Evolutionary conservation across 2,113 vertebrate species (phyloP).

Genomic region (Tychaedon coryphoeus): DNA sequence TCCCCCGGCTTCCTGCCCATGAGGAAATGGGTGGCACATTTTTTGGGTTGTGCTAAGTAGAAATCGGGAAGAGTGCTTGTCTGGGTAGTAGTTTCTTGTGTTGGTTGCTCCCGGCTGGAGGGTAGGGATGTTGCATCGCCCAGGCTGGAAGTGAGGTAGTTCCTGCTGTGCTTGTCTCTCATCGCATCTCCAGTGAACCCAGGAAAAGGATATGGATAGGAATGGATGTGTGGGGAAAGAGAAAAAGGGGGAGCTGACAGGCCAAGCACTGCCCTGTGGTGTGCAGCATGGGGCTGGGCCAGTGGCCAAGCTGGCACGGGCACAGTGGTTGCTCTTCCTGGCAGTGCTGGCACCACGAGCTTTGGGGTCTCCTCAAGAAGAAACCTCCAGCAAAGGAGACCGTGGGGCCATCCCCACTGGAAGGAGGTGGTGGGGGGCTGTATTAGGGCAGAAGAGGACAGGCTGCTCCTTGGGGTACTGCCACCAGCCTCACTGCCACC

Average conservation of each 20-base stretch:
- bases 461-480: background rate
- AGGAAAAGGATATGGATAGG: background rate
- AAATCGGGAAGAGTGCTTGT: background rate
- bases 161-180: background rate
- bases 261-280: background rate
- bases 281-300: background rate
- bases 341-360: too few species aligned
- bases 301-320: background rate
- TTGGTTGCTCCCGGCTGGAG: fast-evolving
- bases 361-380: background rate
- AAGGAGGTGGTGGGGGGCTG: background rate
- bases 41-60: background rate
- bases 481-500: background rate
- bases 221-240: too few species aligned
- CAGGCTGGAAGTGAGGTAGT: background rate
- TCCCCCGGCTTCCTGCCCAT: fast-evolving
- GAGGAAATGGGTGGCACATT: background rate
- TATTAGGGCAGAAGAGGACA: background rate
- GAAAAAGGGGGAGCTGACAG: background rate
- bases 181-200: background rate
- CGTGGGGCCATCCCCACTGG: background rate
- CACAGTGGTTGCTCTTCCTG: background rate
- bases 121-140: background rate
- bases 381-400: background rate
- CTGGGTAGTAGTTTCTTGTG: background rate